phyloP scores from a whole-genome alignment of 2,888 invertebrate species.

The Dicyrtoma fusca region DNA sequence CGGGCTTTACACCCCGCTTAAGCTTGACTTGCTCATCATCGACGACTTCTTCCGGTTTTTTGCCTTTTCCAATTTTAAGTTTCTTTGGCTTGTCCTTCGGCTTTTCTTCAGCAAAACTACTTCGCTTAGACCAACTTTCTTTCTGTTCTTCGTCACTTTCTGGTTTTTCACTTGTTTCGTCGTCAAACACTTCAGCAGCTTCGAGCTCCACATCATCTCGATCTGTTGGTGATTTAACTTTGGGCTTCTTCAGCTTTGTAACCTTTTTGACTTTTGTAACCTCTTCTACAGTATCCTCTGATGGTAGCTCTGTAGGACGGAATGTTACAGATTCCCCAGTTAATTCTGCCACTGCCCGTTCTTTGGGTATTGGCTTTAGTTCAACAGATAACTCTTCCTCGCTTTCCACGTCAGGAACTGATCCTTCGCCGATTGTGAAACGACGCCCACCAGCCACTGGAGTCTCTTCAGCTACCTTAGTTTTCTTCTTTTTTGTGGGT shows the following conservation, averaged over 20 bases:
- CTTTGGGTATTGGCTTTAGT: neutral
- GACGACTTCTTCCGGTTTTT: neutral
- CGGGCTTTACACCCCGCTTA: neutral
- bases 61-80: slow-evolving; percentile 57
- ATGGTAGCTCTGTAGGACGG: neutral
- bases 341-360: neutral
- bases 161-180: slow-evolving; percentile 58
- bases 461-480: neutral
- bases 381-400: slow-evolving; percentile 12
- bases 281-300: neutral
- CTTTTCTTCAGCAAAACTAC: neutral
- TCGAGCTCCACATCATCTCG: neutral
- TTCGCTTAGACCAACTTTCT: slow-evolving; percentile 15
- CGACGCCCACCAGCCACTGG: neutral
- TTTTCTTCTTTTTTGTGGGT: slow-evolving; percentile 57
- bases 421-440: slow-evolving; percentile 18
- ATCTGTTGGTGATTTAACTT: neutral
- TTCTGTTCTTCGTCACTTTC: slow-evolving; percentile 8
- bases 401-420: slow-evolving; percentile 59
- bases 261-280: neutral
- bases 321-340: neutral
- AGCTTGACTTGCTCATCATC: slow-evolving; percentile 1
- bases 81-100: slow-evolving; percentile 57
- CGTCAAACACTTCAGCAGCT: neutral
- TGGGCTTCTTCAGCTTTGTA: slow-evolving; percentile 22